Evolutionary conservation across 2,888 invertebrate genomes (phyloP).

Genomic region (Nephrocerus scutellatus): DNA sequence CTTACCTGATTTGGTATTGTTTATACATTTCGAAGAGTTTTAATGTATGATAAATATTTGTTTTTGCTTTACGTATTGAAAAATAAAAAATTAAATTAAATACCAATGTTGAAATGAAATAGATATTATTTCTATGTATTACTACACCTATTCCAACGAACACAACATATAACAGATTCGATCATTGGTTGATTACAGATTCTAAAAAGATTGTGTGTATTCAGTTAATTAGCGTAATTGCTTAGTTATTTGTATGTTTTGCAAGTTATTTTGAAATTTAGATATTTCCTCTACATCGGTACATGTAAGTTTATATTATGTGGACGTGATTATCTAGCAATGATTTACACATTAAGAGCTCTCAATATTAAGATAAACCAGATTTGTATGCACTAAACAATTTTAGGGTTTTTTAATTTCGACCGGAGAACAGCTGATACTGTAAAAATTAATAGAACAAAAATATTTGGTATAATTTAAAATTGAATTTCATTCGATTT

Average conservation of each 20-base stretch:
- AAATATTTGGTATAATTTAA: conserved; percentile 42
- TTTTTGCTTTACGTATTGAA: too few relatives aligned
- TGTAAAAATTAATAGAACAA: conserved; percentile 48
- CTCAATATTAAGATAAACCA: conserved; percentile 6
- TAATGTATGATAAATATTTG: too few relatives aligned
- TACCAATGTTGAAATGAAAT: conserved; percentile 8
- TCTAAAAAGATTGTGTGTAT: too few relatives aligned
- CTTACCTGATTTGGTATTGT: conserved; percentile 20
- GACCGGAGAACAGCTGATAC: conserved; percentile 62
- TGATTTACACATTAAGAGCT: too few relatives aligned
- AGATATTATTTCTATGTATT: too few relatives aligned
- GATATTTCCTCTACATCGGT: neutral
- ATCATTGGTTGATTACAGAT: too few relatives aligned
- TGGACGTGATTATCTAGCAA: neutral
- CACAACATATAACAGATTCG: too few relatives aligned
- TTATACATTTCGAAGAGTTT: conserved; percentile 7
- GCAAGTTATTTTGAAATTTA: too few relatives aligned
- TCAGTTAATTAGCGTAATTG: too few relatives aligned
- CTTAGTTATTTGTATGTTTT: too few relatives aligned
- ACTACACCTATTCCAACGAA: too few relatives aligned
- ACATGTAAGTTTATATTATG: neutral
- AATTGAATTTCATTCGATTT: conserved; percentile 32
- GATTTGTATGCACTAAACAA: conserved; percentile 18
- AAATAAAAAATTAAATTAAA: too few relatives aligned
- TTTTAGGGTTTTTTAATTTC: conserved; percentile 49